Evolutionary conservation across 2,888 invertebrate genomes (phyloP), one percentile per base, ranked within the genome.

Genomic region (Cataglyphis livida): DNA sequence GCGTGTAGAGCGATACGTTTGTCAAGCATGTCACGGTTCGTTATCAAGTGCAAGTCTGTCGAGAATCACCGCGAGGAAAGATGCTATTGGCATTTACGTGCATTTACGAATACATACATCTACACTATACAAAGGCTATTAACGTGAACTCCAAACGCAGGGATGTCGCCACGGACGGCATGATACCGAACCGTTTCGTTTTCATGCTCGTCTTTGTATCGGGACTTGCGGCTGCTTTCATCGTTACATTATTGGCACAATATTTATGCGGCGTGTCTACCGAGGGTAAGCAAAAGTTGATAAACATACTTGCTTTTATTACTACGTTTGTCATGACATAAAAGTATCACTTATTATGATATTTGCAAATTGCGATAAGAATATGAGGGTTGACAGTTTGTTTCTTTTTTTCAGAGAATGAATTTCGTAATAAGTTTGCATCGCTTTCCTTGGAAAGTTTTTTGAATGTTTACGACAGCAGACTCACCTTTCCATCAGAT

Each of bases 141-240:
- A 81, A 86, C 85, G 86, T 92, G 84, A 91, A 89, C 48, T 25
- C 18, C 25, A 81, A 65, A 7, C 75, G 84, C 21, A 84, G 84
- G 73, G 84, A 89, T 84, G 88, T 79, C 79, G 88, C 81, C 81
- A 86, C 54, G 7, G 74, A 85, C 74, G 59, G 12, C 75, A 91
- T 91, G 91, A 90, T 83, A 83, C 85, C 88, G 32, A 93, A 90
- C 73, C 90, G 90, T 68, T 12, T 92, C 10, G 84, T 88, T 54
- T 87, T 93, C 44, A 87, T 92, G 79, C 81, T 93, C 3, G 89
- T 93, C 54, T 92, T 93, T 68, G 65, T 89, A 15, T 91, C 91
- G 65, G 93, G 94, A 54, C 87, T 94, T 41, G 85, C 86, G 21
- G 90, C 92, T 68, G 93, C 93, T 81, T 87, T 92, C 81, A 90